phyloP scores from a whole-genome alignment of 2,797 vertebrate genomes.

The Oryzias dopingdopingensis region DNA sequence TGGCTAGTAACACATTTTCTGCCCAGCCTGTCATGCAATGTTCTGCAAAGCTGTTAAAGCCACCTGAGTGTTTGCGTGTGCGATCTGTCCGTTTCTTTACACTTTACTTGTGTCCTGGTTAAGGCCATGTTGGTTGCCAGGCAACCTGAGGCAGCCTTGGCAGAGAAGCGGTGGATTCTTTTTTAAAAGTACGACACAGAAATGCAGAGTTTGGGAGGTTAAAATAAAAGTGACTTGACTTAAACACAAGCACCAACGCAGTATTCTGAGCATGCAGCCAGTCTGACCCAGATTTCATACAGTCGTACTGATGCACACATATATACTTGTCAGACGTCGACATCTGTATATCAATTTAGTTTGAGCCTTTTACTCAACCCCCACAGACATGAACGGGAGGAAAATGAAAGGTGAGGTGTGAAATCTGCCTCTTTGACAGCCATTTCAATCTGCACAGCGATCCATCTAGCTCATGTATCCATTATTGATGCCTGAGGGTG shows the following conservation, averaged over 20 bases:
- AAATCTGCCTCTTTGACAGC: conserved; percentile 50
- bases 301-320: conserved; percentile 47
- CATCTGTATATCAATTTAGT: conserved; percentile 35
- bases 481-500: conserved; percentile 77
- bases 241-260: conserved; percentile 14
- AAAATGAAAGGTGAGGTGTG: conserved; percentile 39
- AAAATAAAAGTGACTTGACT: conserved; percentile 30
- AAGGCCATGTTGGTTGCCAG: conserved; percentile 71
- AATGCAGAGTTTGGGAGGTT: conserved; percentile 29
- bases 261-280: conserved; percentile 45
- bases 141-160: conserved; percentile 66
- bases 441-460: conserved; percentile 50
- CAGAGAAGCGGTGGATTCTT: conserved; percentile 49
- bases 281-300: conserved; percentile 69
- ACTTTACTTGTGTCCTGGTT: conserved; percentile 46
- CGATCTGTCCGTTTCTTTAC: conserved; percentile 15
- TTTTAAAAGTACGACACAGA: conserved; percentile 48
- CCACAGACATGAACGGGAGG: conserved; percentile 7
- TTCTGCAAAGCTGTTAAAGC: conserved; percentile 58
- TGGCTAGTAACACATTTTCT: conserved; percentile 26
- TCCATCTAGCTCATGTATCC: conserved; percentile 64
- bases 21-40: conserved; percentile 68
- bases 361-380: conserved; percentile 16
- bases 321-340: conserved; percentile 40
- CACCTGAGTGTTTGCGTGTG: conserved; percentile 54